These are phyloP conservation scores for Hypselothyrea guttata DNA, from an alignment of 2,888 invertebrate genomes.

Conservation along the genomic window DNA sequence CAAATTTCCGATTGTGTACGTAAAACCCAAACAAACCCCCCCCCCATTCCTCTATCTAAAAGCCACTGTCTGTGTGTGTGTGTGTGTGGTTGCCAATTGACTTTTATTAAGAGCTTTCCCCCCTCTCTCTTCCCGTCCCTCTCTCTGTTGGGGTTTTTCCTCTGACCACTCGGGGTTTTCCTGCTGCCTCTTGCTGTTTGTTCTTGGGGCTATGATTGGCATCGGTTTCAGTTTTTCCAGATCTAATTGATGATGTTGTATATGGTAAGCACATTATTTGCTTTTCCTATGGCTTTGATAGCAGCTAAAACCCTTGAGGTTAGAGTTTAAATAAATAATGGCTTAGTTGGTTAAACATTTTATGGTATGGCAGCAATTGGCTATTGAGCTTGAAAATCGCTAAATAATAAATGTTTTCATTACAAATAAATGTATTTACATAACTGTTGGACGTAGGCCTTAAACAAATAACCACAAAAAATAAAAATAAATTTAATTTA, in stretches of 20 bases:
- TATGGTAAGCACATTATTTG: conserved; percentile 39
- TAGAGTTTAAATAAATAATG: conserved; percentile 37
- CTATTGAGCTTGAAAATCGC: conserved; percentile 2
- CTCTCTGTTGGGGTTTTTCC: too few species aligned
- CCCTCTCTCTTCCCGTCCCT: too few species aligned
- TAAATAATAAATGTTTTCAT: background rate
- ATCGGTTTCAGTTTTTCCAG: conserved; percentile 55
- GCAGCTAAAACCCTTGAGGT: conserved; percentile 7
- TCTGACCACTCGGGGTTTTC: conserved; percentile 14
- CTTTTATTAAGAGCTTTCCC: conserved; percentile 61
- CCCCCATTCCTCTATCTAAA: background rate
- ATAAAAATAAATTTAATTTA: too few species aligned
- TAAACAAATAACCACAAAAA: too few species aligned
- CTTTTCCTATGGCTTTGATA: background rate
- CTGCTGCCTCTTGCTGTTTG: conserved; percentile 58
- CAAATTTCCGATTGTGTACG: conserved; percentile 59
- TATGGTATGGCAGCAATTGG: background rate
- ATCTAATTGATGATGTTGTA: conserved; percentile 50
- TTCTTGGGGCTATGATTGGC: conserved; percentile 50
- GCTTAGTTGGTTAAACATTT: conserved; percentile 9
- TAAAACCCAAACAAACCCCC: conserved; percentile 7
- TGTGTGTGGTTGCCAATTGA: conserved; percentile 54
- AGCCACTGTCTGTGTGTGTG: background rate
- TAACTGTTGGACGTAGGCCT: too few species aligned
- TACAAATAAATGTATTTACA: too few species aligned